Percentiles rank a stretch among this genome's conserved stretches.
These are phyloP conservation scores for Gouania willdenowi DNA, from an alignment of 2,797 vertebrate genomes.

Conservation along the genomic window DNA sequence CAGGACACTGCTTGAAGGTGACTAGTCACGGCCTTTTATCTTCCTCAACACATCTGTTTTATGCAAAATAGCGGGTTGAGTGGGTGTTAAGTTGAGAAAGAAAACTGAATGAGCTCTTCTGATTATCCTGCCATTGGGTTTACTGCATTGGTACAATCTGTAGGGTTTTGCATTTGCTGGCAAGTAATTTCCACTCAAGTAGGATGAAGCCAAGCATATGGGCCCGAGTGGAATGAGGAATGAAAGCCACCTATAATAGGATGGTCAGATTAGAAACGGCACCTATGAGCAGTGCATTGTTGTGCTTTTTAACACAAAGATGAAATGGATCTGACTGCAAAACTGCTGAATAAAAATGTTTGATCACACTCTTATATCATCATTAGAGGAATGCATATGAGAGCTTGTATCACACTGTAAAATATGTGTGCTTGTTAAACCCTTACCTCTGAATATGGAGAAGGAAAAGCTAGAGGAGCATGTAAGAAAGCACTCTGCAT, in stretches of 20 bases:
- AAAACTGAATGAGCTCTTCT: slow-evolving; percentile 13
- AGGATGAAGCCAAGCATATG: slow-evolving; percentile 34
- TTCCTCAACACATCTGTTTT: slow-evolving; percentile 29
- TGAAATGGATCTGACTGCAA: slow-evolving; percentile 59
- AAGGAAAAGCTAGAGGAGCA: slow-evolving; percentile 31
- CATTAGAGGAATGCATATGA: slow-evolving; percentile 52
- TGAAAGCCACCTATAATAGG: slow-evolving; percentile 35
- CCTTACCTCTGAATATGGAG: slow-evolving; percentile 12
- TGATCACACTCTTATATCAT: slow-evolving; percentile 52
- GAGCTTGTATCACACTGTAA: slow-evolving; percentile 12
- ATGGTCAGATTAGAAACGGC: slow-evolving; percentile 52
- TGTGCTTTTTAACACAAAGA: slow-evolving; percentile 60
- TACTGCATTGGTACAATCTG: slow-evolving; percentile 6
- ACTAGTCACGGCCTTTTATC: slow-evolving; percentile 36
- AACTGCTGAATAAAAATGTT: slow-evolving; percentile 52
- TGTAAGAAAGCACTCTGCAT: slow-evolving; percentile 22
- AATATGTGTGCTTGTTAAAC: slow-evolving; percentile 56
- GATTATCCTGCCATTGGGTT: not conserved
- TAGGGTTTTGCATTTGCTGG: slow-evolving; percentile 46
- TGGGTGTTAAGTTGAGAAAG: slow-evolving; percentile 24
- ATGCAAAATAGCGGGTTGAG: slow-evolving; percentile 20
- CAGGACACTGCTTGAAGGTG: slow-evolving; percentile 36
- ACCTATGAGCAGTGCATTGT: slow-evolving; percentile 30
- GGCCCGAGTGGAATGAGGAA: slow-evolving; percentile 52
- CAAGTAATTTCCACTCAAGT: slow-evolving; percentile 45